These are phyloP conservation scores for Solea senegalensis DNA, from an alignment of 2,113 vertebrate species.

Conservation along the genomic window DNA sequence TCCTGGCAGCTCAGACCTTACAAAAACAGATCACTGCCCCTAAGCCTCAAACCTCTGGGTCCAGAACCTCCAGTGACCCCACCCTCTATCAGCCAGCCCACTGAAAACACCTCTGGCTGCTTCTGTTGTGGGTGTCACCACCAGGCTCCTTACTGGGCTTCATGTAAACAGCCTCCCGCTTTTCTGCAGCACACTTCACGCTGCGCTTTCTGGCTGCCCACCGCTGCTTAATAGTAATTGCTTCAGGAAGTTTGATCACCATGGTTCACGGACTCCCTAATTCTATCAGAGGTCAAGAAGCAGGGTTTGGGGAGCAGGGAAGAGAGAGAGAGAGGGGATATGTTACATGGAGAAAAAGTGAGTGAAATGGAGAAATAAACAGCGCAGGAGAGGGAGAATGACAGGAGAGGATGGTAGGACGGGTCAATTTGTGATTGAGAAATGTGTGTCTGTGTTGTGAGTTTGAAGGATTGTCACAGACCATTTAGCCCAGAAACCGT, in stretches of 20 bases:
- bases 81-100: slow-evolving; percentile 53
- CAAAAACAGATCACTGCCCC: slow-evolving; percentile 74
- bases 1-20: slow-evolving; percentile 76
- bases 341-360: slow-evolving; percentile 28
- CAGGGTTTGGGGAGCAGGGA: slow-evolving; percentile 6
- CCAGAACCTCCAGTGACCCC: slow-evolving; percentile 43
- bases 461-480: slow-evolving; percentile 71
- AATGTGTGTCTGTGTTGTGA: slow-evolving; percentile 46
- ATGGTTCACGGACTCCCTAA: slow-evolving; percentile 80
- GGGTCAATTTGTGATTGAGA: slow-evolving; percentile 39
- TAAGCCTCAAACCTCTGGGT: slow-evolving; percentile 24
- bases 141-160: slow-evolving; percentile 63
- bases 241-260: slow-evolving; percentile 81
- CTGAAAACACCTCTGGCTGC: slow-evolving; percentile 31
- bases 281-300: slow-evolving; percentile 71
- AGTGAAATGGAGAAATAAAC: slow-evolving; percentile 41
- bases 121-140: slow-evolving; percentile 61
- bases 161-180: slow-evolving; percentile 65
- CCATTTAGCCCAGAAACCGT: slow-evolving; percentile 72
- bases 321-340: slow-evolving; percentile 5
- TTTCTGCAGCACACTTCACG: slow-evolving; percentile 24
- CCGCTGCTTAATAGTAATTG: slow-evolving; percentile 78
- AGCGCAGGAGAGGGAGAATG: slow-evolving; percentile 13
- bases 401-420: slow-evolving; percentile 17
- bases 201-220: slow-evolving; percentile 53